Evolutionary conservation across 1,140 invertebrate species (phyloP).

Genomic region (Mesaphorura yosii): DNA sequence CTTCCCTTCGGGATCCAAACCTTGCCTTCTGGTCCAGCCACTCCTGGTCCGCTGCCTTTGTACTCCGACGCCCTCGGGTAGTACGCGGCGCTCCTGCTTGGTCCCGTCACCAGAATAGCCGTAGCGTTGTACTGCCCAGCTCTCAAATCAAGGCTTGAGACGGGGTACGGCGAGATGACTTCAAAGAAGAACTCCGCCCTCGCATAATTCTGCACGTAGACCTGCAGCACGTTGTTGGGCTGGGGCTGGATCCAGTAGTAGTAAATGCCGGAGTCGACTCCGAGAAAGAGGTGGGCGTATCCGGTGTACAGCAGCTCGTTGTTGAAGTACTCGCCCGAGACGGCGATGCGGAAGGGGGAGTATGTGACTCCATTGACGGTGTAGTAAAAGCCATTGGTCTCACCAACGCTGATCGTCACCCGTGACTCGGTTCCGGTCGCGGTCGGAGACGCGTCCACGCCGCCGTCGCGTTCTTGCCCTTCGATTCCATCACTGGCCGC

Average conservation of each 20-base stretch:
- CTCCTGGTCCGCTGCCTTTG: too few species aligned
- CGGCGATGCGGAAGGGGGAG: conserved; percentile 12
- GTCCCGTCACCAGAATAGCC: conserved; percentile 11
- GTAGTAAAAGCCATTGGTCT: conserved; percentile 15
- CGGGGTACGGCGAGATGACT: conserved; percentile 14
- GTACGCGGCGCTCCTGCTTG: conserved; percentile 8
- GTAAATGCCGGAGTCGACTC: conserved; percentile 4
- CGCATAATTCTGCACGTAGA: conserved; percentile 11
- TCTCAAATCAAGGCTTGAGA: conserved; percentile 9
- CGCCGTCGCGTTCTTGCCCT: too few species aligned
- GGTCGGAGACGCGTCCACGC: too few species aligned
- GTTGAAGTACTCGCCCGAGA: conserved; percentile 22
- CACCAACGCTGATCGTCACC: conserved; percentile 22
- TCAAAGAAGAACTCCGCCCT: conserved; percentile 16
- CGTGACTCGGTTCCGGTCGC: conserved; percentile 11
- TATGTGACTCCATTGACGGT: conserved; percentile 12
- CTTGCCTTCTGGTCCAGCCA: too few species aligned
- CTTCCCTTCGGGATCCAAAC: too few species aligned
- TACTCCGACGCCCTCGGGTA: too few species aligned
- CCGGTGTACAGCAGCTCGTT: conserved; percentile 12
- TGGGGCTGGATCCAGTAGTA: conserved; percentile 7
- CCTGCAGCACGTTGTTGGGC: conserved; percentile 2
- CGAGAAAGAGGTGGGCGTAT: conserved; percentile 9
- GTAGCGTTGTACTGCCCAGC: conserved; percentile 14
- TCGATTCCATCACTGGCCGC: too few species aligned